Evolutionary conservation across 2,888 invertebrate genomes (phyloP).

Genomic region (Muschampia plurimacula): DNA sequence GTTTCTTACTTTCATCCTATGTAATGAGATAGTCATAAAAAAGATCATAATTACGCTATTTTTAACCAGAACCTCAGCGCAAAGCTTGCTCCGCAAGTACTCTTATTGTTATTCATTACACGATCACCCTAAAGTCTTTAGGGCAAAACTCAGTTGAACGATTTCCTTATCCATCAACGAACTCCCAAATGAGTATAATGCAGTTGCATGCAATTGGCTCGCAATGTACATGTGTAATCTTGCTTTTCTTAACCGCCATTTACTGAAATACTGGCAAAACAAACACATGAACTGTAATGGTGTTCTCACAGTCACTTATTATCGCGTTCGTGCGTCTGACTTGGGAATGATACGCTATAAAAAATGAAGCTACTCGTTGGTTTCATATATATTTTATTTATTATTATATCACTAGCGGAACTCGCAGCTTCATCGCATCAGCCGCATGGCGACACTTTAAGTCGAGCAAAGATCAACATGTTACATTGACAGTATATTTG

Average conservation of each 20-base stretch:
- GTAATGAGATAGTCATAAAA: no score
- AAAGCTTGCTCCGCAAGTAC: neutral
- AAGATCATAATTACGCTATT: neutral
- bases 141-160: conserved; percentile 27
- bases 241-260: conserved; percentile 63
- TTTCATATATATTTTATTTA: no score
- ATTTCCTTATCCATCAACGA: conserved; percentile 39
- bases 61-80: neutral
- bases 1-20: no score
- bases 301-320: conserved; percentile 55
- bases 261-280: conserved; percentile 67
- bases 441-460: no score
- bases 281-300: conserved; percentile 69
- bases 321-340: conserved; percentile 39
- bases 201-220: conserved; percentile 45
- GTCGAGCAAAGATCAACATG: no score
- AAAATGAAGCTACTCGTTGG: neutral
- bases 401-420: no score
- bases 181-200: conserved; percentile 30
- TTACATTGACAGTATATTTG: no score
- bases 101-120: conserved; percentile 15
- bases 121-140: conserved; percentile 13
- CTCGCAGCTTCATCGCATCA: no score
- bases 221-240: conserved; percentile 44
- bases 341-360: neutral